phyloP scores from a whole-genome alignment of 2,113 vertebrate species.

The Eurypyga helias region DNA sequence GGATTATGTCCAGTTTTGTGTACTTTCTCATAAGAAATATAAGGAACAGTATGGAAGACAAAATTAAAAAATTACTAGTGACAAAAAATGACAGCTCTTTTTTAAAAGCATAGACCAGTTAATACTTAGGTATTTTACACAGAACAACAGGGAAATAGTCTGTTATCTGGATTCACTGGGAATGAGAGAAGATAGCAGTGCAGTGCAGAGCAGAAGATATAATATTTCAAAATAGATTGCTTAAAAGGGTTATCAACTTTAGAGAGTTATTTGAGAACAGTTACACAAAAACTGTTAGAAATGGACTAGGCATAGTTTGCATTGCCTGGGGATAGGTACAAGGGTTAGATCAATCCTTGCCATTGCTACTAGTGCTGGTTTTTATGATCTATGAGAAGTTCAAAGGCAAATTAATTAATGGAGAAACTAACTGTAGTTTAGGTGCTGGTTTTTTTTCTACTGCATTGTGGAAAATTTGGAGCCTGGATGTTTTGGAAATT shows the following conservation, averaged over 20 bases:
- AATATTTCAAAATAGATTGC: neutral
- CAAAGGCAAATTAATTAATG: neutral
- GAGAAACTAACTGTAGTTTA: neutral
- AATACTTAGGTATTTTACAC: neutral
- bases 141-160: neutral
- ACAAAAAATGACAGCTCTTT: neutral
- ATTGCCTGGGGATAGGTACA: neutral
- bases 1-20: neutral
- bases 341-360: neutral
- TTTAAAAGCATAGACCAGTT: neutral
- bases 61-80: neutral
- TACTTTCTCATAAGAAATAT: neutral
- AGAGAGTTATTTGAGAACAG: neutral
- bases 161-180: neutral
- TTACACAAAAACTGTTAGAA: neutral
- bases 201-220: neutral
- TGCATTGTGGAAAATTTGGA: neutral
- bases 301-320: neutral
- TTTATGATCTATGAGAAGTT: neutral
- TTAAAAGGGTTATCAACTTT: neutral
- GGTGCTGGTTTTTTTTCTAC: neutral
- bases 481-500: neutral
- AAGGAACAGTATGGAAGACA: neutral
- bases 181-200: neutral
- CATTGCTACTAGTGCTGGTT: neutral